phyloP scores from a whole-genome alignment of 2,888 invertebrate genomes.

The Pseudococcus jackbeardsleyi region DNA sequence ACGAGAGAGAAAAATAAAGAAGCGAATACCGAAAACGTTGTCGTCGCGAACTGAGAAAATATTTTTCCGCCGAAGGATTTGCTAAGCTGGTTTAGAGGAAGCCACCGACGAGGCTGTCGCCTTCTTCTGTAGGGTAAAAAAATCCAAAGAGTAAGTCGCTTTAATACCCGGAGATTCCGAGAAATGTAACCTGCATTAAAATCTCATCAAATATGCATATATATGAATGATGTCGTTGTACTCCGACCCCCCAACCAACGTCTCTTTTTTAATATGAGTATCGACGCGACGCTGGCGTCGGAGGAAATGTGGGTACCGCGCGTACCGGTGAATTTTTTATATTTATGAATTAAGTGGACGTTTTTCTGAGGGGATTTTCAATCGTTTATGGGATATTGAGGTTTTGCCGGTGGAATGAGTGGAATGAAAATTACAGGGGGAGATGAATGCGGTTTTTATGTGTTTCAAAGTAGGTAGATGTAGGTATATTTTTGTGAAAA shows the following conservation, averaged over 20 bases:
- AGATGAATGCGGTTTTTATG: too few relatives aligned
- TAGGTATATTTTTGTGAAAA: too few relatives aligned
- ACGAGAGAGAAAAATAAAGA: neutral
- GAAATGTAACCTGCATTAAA: conserved; percentile 40
- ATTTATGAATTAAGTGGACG: neutral
- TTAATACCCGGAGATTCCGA: conserved; percentile 15
- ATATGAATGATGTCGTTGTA: neutral
- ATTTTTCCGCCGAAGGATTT: neutral
- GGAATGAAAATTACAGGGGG: too few relatives aligned
- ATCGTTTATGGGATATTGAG: too few relatives aligned
- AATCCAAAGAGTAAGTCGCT: neutral
- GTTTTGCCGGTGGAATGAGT: too few relatives aligned
- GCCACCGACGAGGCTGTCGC: neutral
- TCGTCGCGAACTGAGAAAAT: neutral
- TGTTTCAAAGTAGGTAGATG: too few relatives aligned
- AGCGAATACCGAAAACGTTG: neutral
- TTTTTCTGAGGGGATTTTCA: neutral
- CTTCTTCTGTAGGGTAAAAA: neutral
- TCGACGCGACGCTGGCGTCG: neutral
- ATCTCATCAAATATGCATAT: conserved; percentile 37
- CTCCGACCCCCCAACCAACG: neutral
- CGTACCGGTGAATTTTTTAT: neutral
- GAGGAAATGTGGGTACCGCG: neutral
- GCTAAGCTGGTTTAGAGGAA: neutral
- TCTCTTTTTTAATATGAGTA: neutral